Evolutionary conservation across 2,797 vertebrate genomes (phyloP), one percentile per base, ranked within the genome.

Genomic region (Galagoides demidoff): DNA sequence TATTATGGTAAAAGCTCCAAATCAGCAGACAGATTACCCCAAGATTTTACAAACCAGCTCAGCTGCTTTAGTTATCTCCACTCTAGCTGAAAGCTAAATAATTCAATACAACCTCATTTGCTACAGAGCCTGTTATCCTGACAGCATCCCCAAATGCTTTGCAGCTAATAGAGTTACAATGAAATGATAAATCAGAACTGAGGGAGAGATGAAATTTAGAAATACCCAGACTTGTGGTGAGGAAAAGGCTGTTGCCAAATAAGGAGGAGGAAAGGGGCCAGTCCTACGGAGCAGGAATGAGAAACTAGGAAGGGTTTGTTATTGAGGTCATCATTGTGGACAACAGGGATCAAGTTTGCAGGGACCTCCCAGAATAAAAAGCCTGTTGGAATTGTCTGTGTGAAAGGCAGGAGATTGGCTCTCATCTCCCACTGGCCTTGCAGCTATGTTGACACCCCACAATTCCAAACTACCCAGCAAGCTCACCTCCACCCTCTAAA

Each of bases 91-190:
- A 96, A 90, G 85, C 95, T 98, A 97, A 97, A 97, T 98, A 97
- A 98, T 98, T 98, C 93, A 98, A 92, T 97, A 96, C 91, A 97
- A 87, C 95, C 96, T 97, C 97, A 97, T 97, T 98, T 97, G 92
- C 97, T 96, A 89, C 88, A 92, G 93, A 95, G 96, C 82, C 57
- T 94, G 94, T 93, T 96, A 94, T 96, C 92, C 96, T 97, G 95
- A 96, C 94, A 97, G 94, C 92, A 96, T 95, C 96, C 92, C 68
- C 96, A 94, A 97, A 97, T 96, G 96, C 96, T 96, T 94, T 90
- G 57, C 64, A 89, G 92, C 83, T 97, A 97, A 97, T 76, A 96
- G 89, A 96, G 89, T 96, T 96, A 96, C 74, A 96, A 93, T 78
- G 82, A 97, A 95, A 96, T 96, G 94, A 97, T 96, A 95, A 97